Conservation (phyloP, 2,888 invertebrate species). For the Mallateleia sp. region DNA sequence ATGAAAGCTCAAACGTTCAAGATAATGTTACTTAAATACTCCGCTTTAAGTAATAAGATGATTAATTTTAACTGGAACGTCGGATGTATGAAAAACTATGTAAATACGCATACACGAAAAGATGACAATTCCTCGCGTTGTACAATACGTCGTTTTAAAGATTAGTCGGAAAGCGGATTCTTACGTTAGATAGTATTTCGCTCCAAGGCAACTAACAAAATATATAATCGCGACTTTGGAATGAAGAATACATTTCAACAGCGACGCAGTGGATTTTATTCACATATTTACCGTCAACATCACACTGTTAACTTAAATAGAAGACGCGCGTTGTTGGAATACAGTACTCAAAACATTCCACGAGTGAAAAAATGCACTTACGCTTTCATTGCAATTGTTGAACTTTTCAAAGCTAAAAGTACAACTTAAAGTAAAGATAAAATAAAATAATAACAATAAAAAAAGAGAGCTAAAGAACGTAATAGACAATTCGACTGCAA, state of each 20-base stretch:
- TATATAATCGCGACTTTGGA: slow-evolving; percentile 40
- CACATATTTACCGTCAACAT: slow-evolving; percentile 24
- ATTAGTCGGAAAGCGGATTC: slow-evolving; percentile 38
- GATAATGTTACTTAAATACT: slow-evolving; percentile 27
- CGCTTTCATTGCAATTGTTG: slow-evolving; percentile 57
- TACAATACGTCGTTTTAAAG: slow-evolving; percentile 36
- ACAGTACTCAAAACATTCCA: slow-evolving; percentile 69
- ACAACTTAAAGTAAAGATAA: slow-evolving; percentile 40
- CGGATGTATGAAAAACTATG: slow-evolving; percentile 16
- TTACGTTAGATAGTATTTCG: slow-evolving; percentile 26
- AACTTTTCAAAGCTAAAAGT: slow-evolving; percentile 55
- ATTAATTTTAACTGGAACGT: slow-evolving; percentile 11
- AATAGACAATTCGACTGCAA: slow-evolving; percentile 36
- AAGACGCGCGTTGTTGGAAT: slow-evolving; percentile 46
- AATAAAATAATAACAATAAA: slow-evolving; percentile 6
- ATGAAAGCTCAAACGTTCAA: slow-evolving; percentile 57
- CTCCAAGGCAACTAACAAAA: slow-evolving; percentile 31
- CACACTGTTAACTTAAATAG: slow-evolving; percentile 38
- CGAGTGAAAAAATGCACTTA: slow-evolving; percentile 56
- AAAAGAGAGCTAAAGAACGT: background rate
- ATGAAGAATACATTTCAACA: slow-evolving; percentile 33
- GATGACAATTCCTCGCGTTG: slow-evolving; percentile 30
- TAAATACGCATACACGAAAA: slow-evolving; percentile 34
- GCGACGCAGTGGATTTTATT: slow-evolving; percentile 28
- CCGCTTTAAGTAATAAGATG: slow-evolving; percentile 34